Evolutionary conservation across 2,113 vertebrate species (phyloP), one percentile per base, ranked within the genome.

Genomic region (Dipodomys spectabilis): DNA sequence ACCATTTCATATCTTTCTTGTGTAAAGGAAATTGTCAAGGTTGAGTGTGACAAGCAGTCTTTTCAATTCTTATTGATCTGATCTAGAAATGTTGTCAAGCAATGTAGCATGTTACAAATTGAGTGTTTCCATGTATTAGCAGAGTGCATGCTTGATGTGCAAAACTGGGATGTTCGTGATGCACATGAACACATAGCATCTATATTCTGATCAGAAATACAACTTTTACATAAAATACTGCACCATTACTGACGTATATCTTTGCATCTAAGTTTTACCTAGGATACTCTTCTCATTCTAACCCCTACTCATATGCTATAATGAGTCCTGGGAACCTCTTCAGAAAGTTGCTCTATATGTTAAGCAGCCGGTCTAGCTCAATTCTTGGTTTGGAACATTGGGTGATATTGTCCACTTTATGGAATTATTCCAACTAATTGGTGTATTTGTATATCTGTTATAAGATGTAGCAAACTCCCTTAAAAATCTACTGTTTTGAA

Each of bases 21-120:
- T 84, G 44, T 68, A 79, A 83, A 95, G 28, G 9, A 7, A 4
- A 25, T 67, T 79, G n/a, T 84, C 83, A 78, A 89, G 67, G 15
- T 62, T 57, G 60, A 71, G 1, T 69, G 1, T 71, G 69, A 68
- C 5, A 72, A 60, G 15, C 20, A 94, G n/a, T 39, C 39, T 82
- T 75, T 89, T 94, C 28, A 32, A 6, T 75, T 72, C 13, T 68
- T 62, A 81, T 22, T 78, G 7, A 87, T n/a, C 45, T 68, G 65
- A 64, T 49, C 16, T 77, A n/a, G 10, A 27, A 28, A 83, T 68
- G 32, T 45, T 95, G 49, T 68, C 77, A 86, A 86, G 72, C 57
- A 89, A 68, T 19, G 11, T 10, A 64, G 57, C 49, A 23, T 65
- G 87, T 94, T 87, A 30, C 57, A 94, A 80, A 74, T n/a, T 78